Base-by-base conservation (phyloP, 2,888 invertebrate genomes). In the Pyrgus malvae region DNA sequence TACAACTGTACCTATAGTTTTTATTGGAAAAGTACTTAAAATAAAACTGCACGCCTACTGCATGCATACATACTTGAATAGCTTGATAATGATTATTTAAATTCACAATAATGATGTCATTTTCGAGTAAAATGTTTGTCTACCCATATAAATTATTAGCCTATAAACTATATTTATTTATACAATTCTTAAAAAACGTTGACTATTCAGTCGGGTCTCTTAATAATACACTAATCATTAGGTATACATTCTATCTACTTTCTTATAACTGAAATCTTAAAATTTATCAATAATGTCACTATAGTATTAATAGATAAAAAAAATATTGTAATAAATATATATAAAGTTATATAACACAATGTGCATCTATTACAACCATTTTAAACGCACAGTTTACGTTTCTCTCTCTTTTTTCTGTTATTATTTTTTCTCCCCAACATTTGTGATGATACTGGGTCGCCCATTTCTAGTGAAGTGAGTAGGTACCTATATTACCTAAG, bases 151-250 rank as follows among this genome's bases (percentile, higher is more conserved):
- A 29, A 21, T 42, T n/a, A 44, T 67, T 68, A 63, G 60, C 69
- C 78, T 80, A 82, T 66, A 56, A 58, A 67, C 76, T 81, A 78
- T 67, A 68, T 61, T 8, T 64, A 64, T 59, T 78, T 80, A 78
- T 73, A 82, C 77, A 62, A 77, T 78, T 79, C 78, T 80, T 83
- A 83, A 86, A 78, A 80, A 84, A 80, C 77, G 81, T 78, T 90
- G 89, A 90, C 89, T 89, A 90, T 89, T 90, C 89, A 90, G 89
- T 89, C 89, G 83, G 84, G 78, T 84, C 81, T 73, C 88, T 89
- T 89, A 89, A 41, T 3, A 46, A 5, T 45, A 53, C 6, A 3
- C 38, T 45, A 46, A 16, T 33, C 12, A 61, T n/a, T 51, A 44
- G 44, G 8, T 53, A 25, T 31, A 42, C 12, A 11, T 12, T 33